These are phyloP conservation scores for Eumerus sabulonum DNA, from an alignment of 2,888 invertebrate genomes.

Conservation along the genomic window DNA sequence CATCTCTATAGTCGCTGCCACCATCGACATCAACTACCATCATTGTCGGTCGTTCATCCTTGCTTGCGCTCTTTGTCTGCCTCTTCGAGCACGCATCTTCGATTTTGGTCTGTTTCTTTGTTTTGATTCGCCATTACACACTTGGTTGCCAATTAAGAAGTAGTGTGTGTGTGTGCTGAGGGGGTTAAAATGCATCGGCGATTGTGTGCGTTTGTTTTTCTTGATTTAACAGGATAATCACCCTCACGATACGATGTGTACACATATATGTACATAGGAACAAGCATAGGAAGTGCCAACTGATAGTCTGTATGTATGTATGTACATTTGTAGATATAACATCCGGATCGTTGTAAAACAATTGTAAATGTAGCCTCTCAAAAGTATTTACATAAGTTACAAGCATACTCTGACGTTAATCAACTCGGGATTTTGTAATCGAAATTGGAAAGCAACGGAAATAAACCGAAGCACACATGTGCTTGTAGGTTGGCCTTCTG, in stretches of 20 bases:
- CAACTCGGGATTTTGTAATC: neutral
- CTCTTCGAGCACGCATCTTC: slow-evolving; percentile 53
- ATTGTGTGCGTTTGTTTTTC: neutral
- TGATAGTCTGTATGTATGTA: too few species aligned
- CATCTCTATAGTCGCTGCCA: slow-evolving; percentile 4
- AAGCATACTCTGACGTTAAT: neutral
- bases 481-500: neutral
- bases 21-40: slow-evolving; percentile 4
- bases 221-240: slow-evolving; percentile 28
- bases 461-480: neutral
- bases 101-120: slow-evolving; percentile 10
- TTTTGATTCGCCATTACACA: slow-evolving; percentile 14
- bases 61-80: slow-evolving; percentile 58
- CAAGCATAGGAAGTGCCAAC: too few species aligned
- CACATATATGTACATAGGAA: neutral
- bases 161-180: neutral
- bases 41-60: slow-evolving; percentile 63
- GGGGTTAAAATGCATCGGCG: too few species aligned
- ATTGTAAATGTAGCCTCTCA: neutral
- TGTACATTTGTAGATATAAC: neutral
- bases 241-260: neutral
- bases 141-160: slow-evolving; percentile 55
- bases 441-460: neutral
- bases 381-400: neutral
- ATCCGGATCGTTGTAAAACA: slow-evolving; percentile 3